phyloP scores from a whole-genome alignment of 2,113 vertebrate species.

The Actenoides hombroni region DNA sequence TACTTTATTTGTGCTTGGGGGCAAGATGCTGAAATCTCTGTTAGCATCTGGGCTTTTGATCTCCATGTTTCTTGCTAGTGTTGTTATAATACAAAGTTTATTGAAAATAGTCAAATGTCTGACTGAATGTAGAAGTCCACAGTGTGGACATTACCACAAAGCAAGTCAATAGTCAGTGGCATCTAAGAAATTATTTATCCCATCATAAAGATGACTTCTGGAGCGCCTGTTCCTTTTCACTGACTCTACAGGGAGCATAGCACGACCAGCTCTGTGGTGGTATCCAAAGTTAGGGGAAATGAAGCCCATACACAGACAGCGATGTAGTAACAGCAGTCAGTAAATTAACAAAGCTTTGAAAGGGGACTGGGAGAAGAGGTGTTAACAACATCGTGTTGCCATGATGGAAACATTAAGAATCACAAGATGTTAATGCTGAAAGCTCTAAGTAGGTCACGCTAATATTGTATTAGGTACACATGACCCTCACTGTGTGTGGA shows the following conservation, averaged over 20 bases:
- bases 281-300: not conserved
- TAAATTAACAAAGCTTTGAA: not conserved
- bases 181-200: not conserved
- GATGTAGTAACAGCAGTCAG: not conserved
- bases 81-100: not conserved
- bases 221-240: not conserved
- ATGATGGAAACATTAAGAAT: not conserved
- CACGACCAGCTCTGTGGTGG: not conserved
- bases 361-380: not conserved
- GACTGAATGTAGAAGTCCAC: not conserved
- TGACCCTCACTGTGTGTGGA: too few relatives aligned
- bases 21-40: not conserved
- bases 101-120: not conserved
- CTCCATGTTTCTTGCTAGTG: rapidly evolving
- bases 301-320: not conserved
- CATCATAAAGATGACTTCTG: not conserved
- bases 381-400: not conserved
- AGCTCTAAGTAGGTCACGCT: not conserved
- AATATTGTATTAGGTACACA: not conserved
- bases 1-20: not conserved
- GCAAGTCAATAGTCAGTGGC: not conserved
- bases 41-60: not conserved
- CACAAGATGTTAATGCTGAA: not conserved
- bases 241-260: not conserved
- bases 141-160: not conserved